Evolutionary conservation across 1,140 invertebrate genomes (phyloP), one percentile per base, ranked within the genome.

Genomic region (Pachypeltis micranthus): DNA sequence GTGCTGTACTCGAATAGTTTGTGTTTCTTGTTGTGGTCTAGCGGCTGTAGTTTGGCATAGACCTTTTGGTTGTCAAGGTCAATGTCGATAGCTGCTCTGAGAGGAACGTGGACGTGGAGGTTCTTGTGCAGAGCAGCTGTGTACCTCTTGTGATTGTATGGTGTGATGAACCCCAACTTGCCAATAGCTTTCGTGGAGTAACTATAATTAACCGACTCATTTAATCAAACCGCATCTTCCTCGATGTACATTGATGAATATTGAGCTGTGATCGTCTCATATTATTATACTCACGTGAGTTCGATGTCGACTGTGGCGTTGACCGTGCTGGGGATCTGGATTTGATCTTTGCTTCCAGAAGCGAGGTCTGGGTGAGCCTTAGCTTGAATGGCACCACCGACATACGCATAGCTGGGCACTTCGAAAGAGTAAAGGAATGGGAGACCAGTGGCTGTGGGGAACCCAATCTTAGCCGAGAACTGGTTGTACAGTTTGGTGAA

Each of bases 361-460:
- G 63, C 63, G 62, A 67, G 69, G 64, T 74, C 67, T 44, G 75
- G 73, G 55, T 75, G 68, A 44, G 73, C 71, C 23, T 74, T 71
- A 27, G 70, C 71, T 64, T 76, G 74, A 24, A 76, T 67, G 57
- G 78, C 70, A 2, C 79, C 75, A 39, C 76, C 74, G 7, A 79
- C 19, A 39, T 71, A 74, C 0, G 74, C 4, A 2, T 84, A 56
- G 0, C 73, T 72, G 0, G 84, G 83, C 27, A 70, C 69, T 61
- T 79, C 78, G 51, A 81, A 76, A n/a, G 76, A 79, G 71, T 76
- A 84, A 44, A 81, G 70, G 67, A 84, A 85, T 24, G 84, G 85
- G 44, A 86, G 74, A 72, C 85, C 85, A 63, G 76, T 81, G 63
- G 79, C 81, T 14, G 81, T 77, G 1, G 85, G 84, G 75, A 85